Conservation (phyloP, 2,797 vertebrate genomes). For the Mus minutoides region DNA sequence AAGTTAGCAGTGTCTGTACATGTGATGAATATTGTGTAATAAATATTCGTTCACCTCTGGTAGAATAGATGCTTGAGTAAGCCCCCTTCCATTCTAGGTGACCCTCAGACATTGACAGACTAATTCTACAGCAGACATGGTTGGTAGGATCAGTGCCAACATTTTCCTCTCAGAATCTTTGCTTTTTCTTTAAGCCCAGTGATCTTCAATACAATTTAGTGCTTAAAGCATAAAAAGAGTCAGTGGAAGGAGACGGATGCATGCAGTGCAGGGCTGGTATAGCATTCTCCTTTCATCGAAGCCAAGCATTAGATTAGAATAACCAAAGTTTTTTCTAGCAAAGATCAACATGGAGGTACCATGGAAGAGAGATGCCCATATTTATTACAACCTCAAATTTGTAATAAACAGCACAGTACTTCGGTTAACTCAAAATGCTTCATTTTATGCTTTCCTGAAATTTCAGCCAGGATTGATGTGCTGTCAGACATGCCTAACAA, state of each 20-base stretch:
- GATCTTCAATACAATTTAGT: background rate
- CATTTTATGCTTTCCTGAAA: background rate
- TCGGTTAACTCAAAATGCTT: background rate
- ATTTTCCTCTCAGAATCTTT: background rate
- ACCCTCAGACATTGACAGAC: background rate
- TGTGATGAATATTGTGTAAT: too few species aligned
- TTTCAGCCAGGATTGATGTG: constrained; percentile 4
- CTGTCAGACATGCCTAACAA: constrained; percentile 33
- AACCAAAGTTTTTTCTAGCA: background rate
- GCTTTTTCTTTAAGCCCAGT: background rate
- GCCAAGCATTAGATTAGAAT: background rate
- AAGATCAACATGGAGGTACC: background rate
- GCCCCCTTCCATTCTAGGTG: background rate
- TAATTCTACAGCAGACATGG: background rate
- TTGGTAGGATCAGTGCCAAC: background rate
- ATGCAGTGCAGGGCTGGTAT: too few species aligned
- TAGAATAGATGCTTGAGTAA: too few species aligned
- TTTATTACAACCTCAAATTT: background rate
- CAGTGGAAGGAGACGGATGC: background rate
- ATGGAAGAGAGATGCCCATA: background rate
- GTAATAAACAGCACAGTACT: background rate
- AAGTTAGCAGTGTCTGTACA: background rate
- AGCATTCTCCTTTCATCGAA: background rate
- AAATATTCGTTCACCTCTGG: background rate
- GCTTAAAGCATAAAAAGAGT: background rate